These are phyloP conservation scores for Diplolepis rosae DNA, from an alignment of 2,888 invertebrate genomes.

Conservation along the genomic window DNA sequence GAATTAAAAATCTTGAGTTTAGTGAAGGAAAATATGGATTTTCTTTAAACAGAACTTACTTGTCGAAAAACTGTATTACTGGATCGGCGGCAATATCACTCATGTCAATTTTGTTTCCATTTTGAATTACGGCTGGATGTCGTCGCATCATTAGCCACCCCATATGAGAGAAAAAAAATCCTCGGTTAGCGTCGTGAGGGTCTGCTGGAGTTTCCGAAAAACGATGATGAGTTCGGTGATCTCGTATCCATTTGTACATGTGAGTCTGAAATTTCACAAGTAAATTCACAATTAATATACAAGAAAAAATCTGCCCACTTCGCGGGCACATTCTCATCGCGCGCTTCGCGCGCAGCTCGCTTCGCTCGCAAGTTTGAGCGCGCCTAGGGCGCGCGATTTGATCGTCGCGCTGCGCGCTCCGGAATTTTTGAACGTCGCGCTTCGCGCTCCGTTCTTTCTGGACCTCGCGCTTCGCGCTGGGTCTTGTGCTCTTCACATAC, in stretches of 20 bases:
- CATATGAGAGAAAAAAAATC: constrained; percentile 95
- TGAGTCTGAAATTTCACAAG: constrained; percentile 56
- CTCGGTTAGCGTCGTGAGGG: constrained; percentile 87
- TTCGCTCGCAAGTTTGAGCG: no score
- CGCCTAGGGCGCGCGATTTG: no score
- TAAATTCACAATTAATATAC: background rate
- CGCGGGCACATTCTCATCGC: no score
- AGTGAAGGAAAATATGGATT: no score
- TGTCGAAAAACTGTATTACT: constrained; percentile 85
- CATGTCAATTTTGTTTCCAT: constrained; percentile 88
- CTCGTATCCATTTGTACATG: constrained; percentile 66
- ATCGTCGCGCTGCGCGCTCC: no score
- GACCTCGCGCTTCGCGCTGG: no score
- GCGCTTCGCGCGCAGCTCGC: no score
- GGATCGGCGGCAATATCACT: constrained; percentile 87
- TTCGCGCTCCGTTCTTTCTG: no score
- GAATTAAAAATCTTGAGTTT: no score
- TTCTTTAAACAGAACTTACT: constrained; percentile 74
- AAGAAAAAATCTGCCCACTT: background rate
- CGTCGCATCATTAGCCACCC: constrained; percentile 96
- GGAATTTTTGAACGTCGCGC: no score
- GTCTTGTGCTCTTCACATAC: no score
- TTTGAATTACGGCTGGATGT: constrained; percentile 87
- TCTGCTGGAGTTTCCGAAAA: constrained; percentile 87
- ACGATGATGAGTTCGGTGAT: constrained; percentile 85